These are phyloP conservation scores for Phylloscopus whistleri DNA, from an alignment of 2,113 vertebrate species.

Conservation along the genomic window DNA sequence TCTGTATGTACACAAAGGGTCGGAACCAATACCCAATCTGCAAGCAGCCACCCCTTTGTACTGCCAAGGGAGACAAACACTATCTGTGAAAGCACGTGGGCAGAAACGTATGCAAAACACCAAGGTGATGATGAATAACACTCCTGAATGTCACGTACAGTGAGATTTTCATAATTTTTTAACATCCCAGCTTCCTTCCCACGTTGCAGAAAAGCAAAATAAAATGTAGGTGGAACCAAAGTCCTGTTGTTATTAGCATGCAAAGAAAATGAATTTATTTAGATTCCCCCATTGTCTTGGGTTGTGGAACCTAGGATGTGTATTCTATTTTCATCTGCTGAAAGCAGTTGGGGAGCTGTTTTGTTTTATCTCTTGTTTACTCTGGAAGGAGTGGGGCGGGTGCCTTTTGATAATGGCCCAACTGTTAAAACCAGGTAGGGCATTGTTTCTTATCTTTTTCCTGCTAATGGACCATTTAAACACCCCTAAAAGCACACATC, in stretches of 20 bases:
- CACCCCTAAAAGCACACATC: too few relatives aligned
- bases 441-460: too few relatives aligned
- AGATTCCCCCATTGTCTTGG: conserved; percentile 28
- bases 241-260: not conserved
- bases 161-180: not conserved
- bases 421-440: too few relatives aligned
- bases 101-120: not conserved
- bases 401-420: too few relatives aligned
- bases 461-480: too few relatives aligned
- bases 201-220: not conserved
- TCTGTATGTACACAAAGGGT: not conserved
- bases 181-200: not conserved
- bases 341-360: too few relatives aligned
- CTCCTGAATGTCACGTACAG: not conserved
- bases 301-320: too few relatives aligned
- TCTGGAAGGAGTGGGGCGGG: too few relatives aligned
- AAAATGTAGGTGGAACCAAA: conserved; percentile 1
- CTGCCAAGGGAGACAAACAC: not conserved
- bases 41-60: not conserved
- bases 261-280: conserved; percentile 7
- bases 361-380: too few relatives aligned
- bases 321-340: too few relatives aligned
- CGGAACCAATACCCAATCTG: not conserved
- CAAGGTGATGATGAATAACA: not conserved
- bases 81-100: not conserved